Base-by-base conservation (phyloP, 2,888 invertebrate species). In the Hypercompe scribonia region DNA sequence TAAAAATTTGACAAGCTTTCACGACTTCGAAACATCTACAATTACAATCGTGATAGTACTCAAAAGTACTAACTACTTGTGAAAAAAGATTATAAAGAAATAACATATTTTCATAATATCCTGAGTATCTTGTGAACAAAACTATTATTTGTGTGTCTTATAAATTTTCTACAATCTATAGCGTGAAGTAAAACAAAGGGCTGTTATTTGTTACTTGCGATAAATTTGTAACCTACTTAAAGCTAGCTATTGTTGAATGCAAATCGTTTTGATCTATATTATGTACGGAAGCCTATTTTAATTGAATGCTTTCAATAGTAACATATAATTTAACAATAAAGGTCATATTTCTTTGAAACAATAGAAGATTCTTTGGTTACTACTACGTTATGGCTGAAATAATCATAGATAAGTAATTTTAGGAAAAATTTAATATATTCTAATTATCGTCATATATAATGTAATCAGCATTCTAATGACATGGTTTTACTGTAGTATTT, bases 231-330 rank as follows among this genome's bases (percentile, higher is more conserved):
- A 78, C 64, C 42, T 61, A 81, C 64, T 61, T 72, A 65, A 50
- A 54, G 68, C 64, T 68, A 68, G 65, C 81, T 39, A 81, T 81
- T 76, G 76, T 80, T 81, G 42, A 66, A 63, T 3, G 42, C 70
- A 72, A 72, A 61, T 34, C 54, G 68, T 78, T 69, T 67, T 66
- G 66, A 64, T 72, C 24, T 70, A 68, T 67, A 71, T 78, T 69
- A 67, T 69, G 63, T 75, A 74, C 72, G 73, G 80, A 80, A 81
- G 80, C 73, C 68, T 36, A 10, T 58, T 67, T 71, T 80, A 78
- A 78, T 78, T 75, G 70, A 61, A 24, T 69, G 71, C 78, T 76
- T 75, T 72, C 46, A 72, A 71, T 65, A 64, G 58, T 63, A 78
- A 33, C 64, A 34, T 81, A 58, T 75, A 72, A 78, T 80, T 81